Base-by-base conservation (phyloP, 2,113 vertebrate genomes). In the Nesogale talazaci region DNA sequence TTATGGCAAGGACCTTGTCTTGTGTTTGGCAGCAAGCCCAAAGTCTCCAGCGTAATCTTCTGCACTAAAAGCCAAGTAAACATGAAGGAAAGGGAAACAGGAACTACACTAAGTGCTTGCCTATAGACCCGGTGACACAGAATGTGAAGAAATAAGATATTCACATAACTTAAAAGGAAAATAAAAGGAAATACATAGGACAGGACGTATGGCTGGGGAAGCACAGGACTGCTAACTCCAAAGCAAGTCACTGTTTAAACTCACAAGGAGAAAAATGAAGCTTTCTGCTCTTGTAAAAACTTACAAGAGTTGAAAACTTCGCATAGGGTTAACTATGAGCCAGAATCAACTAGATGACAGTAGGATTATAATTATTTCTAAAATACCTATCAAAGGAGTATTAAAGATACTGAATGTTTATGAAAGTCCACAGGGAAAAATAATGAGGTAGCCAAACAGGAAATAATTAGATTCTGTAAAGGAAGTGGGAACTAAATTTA, bases 1-100 rank as follows among this genome's bases (percentile, higher is more conserved):
- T 90, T 46, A 46, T 52, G 46, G 46, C 46, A 52, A 52, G 46
- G 46, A 52, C 46, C 46, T 52, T 52, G 46, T 52, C 46, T 1
- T 63, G n/a, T 3, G 27, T 17, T 84, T 80, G 78, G 85, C 7
- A 77, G 10, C 20, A 77, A 63, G 36, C 67, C 56, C 42, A 31
- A 83, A 88, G 56, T 52, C 46, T 12, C 46, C 46, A 52, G 46
- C 46, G 14, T 52, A 52, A 52, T n/a, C 67, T 78, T 96, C 56
- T 57, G 16, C 59, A 86, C 67, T 69, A 74, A 77, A 93, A 86
- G 17, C 56, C 77, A 88, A 46, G 59, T 56, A 88, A 95, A 61
- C 11, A 57, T 14, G 38, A 74, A 88, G 72, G 23, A n/a, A 72
- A 83, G 56, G 42, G 61, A 86, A 84, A 22, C 61, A 80, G 16